phyloP scores from a whole-genome alignment of 2,797 vertebrate species.

The Sebastes hubbsi region DNA sequence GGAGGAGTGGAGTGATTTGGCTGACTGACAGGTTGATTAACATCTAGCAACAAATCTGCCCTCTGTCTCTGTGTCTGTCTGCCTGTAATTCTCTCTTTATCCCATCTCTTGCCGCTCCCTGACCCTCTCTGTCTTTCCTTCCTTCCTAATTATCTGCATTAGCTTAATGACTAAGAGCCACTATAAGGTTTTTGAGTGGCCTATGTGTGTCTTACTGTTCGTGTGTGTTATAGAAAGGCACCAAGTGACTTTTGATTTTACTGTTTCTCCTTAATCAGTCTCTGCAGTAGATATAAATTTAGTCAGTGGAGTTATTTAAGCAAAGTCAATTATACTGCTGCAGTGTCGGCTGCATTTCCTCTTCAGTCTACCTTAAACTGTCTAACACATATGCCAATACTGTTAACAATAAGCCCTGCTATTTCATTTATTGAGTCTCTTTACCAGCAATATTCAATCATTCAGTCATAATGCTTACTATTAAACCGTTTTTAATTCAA shows the following conservation, averaged over 20 bases:
- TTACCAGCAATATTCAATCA: not conserved
- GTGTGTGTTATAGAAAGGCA: not conserved
- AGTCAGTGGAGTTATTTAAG: slow-evolving; percentile 15
- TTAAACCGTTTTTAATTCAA: not conserved
- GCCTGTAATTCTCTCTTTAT: slow-evolving; percentile 54
- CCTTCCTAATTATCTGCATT: slow-evolving; percentile 68
- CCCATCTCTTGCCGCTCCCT: slow-evolving; percentile 39
- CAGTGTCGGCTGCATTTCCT: not conserved
- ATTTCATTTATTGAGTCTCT: not conserved
- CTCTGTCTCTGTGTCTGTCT: slow-evolving; percentile 40
- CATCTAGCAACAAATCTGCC: slow-evolving; percentile 48
- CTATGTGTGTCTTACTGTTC: slow-evolving; percentile 17
- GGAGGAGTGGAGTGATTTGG: slow-evolving; percentile 11
- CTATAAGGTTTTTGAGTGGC: slow-evolving; percentile 23
- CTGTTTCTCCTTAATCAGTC: not conserved
- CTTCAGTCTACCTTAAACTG: not conserved
- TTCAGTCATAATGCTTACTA: not conserved
- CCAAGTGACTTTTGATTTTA: slow-evolving; percentile 9
- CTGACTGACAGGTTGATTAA: slow-evolving; percentile 59
- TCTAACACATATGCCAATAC: not conserved
- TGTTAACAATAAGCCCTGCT: not conserved
- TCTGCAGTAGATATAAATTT: slow-evolving; percentile 18
- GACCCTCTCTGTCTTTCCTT: slow-evolving; percentile 38
- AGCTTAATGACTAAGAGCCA: slow-evolving; percentile 63
- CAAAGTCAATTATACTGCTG: not conserved